Evolutionary conservation across 2,888 invertebrate genomes (phyloP), one percentile per base, ranked within the genome.

Genomic region (Auanema freiburgensis): DNA sequence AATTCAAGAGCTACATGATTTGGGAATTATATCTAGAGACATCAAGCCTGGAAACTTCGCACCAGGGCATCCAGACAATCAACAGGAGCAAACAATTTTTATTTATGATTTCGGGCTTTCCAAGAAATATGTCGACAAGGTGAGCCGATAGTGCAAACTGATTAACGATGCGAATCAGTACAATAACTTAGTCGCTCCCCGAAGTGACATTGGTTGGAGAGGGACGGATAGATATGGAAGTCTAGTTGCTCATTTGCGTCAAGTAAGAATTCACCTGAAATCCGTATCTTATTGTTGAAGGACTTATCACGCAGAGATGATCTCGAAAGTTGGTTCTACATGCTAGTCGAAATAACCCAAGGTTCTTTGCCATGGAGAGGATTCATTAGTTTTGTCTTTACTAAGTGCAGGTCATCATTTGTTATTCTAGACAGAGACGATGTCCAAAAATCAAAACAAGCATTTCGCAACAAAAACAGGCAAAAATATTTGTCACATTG

Each of bases 41-140:
- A 66, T 79, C 23, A 79, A 79, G 61, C 78, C 79, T 2, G 76
- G 79, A 46, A 79, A 79, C 52, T 79, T 79, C 55, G 79, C 77
- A 6, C 74, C 77, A 8, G 79, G 79, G 23, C 59, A 65, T 53
- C 65, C 65, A n/a, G 69, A 72, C 24, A 69, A 71, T 51, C 63
- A 67, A 3, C 67, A 71, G 42, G 46, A 57, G 11, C 68, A 68
- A 11, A 70, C 66, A 0, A 70, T 76, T 18, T 77, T 66, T 59
- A 65, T 76, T 68, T 66, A 65, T 66, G 74, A 77, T 60, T 78
- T 78, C 50, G 78, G 78, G 0, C 62, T 78, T 21, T 74, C 75
- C 0, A 44, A 73, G 12, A 62, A 65, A 53, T 78, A 76, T 53
- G 33, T 72, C n/a, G 72, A 69, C 57, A 65, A 65, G 57, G 62